Evolutionary conservation across 1,140 invertebrate genomes (phyloP), one percentile per base, ranked within the genome.

Genomic region (Campoletis sonorensis): DNA sequence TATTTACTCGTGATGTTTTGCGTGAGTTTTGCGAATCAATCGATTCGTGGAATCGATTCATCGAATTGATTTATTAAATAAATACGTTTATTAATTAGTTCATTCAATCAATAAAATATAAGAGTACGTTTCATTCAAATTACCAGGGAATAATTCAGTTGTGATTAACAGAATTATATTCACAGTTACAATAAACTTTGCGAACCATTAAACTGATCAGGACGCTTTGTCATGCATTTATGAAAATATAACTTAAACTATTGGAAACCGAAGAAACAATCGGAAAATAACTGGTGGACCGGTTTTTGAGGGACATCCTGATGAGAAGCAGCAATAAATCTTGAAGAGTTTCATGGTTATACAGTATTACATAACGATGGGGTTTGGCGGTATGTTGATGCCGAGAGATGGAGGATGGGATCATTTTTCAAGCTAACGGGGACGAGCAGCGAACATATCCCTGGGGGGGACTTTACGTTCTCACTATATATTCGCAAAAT

Each of bases 381-480:
- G 51, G 61, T 26, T 26, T 26, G 16, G 37, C 16, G 4, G 10
- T 73, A 73, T 49, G 37, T 45, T 49, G 11, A 73, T 49, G 13
- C 23, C 11, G 37, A 15, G n/a, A 18, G 37, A 49, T 51, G 11
- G 40, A 23, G 40, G 15, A 40, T 23, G 23, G 33, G 40, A 73
- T 73, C 71, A 73, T 73, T 73, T 73, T 73, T 73, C 71, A 73
- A 73, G 37, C 33, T 33, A 73, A 73, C 71, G 71, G 40, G 71
- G 71, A 49, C 71, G 37, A 23, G 21, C 61, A n/a, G 3, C 40
- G 49, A 45, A 26, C 71, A 73, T 26, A n/a, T n/a, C n/a, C 71
- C 71, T 40, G 26, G 71, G 33, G 40, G 71, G 71, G 71, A 64
- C n/a, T 64, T 64, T 26, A 64, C 61, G 51, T 54, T 21, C 51